Evolutionary conservation across 2,113 vertebrate genomes (phyloP), one percentile per base, ranked within the genome.

Genomic region (Cairina moschata): DNA sequence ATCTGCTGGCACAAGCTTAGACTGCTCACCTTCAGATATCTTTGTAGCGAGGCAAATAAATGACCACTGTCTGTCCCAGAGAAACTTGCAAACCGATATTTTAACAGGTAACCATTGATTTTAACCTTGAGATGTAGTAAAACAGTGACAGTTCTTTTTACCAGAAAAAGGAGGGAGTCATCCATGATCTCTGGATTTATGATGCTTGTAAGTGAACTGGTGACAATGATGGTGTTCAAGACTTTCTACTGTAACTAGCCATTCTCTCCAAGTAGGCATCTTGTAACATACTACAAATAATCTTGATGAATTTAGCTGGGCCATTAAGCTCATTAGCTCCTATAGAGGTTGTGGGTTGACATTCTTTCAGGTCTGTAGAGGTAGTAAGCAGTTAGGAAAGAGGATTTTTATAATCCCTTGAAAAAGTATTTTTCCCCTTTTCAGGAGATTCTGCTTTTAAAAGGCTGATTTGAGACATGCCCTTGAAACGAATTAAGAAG

Each of bases 81-180:
- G 75, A 93, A 80, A 23, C 83, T 83, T 93, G 48, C 52, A 96
- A 92, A 95, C 95, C 95, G 66, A 81, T 88, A 77, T 94, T 97
- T 97, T 92, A 94, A 83, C 65, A 90, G 60, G 60, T 90, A 92
- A 97, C 38, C 91, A 91, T 69, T 95, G 91, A 82, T 97, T 97
- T 96, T 97, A 85, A 97, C 95, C 92, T 94, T 93, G 83, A 95
- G 66, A 80, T 81, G 68, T 60, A 93, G 94, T 91, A 91, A 96
- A 93, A 95, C 73, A 86, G 85, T 68, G 74, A 56, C 94, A 95
- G 88, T 83, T 96, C 76, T 66, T 63, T 96, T 93, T 92, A 95
- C 94, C 97, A 96, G 93, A 60, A 79, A 86, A 95, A 96, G 81
- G 73, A 59, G 63, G 72, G 82, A 92, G 66, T 89, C 80, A 90